phyloP scores from a whole-genome alignment of 92 coral and sea anemone species.

The Phenganax stokvisi region DNA sequence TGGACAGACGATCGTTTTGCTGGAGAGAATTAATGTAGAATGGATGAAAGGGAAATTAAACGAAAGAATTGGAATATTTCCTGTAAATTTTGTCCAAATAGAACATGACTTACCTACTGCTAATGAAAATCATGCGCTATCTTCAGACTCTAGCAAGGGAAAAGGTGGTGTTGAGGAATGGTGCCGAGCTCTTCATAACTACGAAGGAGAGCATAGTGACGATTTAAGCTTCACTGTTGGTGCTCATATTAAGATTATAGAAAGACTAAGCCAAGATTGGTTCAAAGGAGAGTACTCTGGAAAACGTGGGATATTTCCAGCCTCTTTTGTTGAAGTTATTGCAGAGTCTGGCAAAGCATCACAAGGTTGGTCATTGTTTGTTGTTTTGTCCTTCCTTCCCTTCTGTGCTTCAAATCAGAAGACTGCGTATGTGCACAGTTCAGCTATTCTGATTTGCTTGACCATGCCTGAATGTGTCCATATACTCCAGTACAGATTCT shows the following conservation, averaged over 20 bases:
- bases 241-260: slow-evolving; percentile 26
- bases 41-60: slow-evolving; percentile 77
- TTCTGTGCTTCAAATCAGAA: background rate
- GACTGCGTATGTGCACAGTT: background rate
- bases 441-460: too few species aligned
- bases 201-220: slow-evolving; percentile 35
- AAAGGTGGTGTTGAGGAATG: background rate
- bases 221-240: slow-evolving; percentile 49
- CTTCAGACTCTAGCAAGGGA: background rate
- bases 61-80: slow-evolving; percentile 69
- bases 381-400: background rate
- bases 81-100: slow-evolving; percentile 72
- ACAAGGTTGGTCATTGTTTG: slow-evolving; percentile 13
- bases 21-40: slow-evolving; percentile 61
- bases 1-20: slow-evolving; percentile 63
- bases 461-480: too few species aligned
- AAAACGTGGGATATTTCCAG: slow-evolving; percentile 50
- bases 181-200: slow-evolving; percentile 49
- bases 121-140: background rate
- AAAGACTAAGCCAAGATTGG: slow-evolving; percentile 45
- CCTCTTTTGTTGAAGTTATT: slow-evolving; percentile 44
- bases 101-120: slow-evolving; percentile 58
- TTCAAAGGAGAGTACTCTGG: slow-evolving; percentile 45
- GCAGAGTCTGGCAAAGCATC: background rate
- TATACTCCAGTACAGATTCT: too few species aligned